These are phyloP conservation scores for Xanthia togata DNA, from an alignment of 2,888 invertebrate species.

Conservation along the genomic window DNA sequence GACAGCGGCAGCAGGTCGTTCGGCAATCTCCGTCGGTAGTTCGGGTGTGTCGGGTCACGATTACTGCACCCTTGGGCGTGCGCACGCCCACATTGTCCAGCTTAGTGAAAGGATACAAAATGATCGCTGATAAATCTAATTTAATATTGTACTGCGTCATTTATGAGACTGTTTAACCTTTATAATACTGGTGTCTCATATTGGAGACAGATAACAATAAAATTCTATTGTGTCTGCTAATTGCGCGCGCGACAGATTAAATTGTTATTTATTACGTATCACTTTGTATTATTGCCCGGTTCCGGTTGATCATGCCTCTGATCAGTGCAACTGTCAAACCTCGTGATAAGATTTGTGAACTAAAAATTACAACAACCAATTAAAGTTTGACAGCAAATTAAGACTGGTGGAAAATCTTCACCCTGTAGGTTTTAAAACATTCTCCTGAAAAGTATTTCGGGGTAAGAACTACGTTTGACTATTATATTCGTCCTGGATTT, in stretches of 20 bases:
- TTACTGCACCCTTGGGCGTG: slow-evolving; percentile 74
- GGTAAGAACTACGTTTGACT: too few species aligned
- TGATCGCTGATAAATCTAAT: slow-evolving; percentile 73
- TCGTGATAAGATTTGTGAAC: not conserved
- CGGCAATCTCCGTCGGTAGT: slow-evolving; percentile 77
- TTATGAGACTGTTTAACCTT: slow-evolving; percentile 36
- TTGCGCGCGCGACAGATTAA: too few species aligned
- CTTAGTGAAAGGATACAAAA: slow-evolving; percentile 82
- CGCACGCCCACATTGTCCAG: slow-evolving; percentile 73
- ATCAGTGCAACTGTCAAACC: not conserved
- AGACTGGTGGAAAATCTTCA: too few species aligned
- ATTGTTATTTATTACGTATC: slow-evolving; percentile 35
- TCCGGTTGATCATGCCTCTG: not conserved
- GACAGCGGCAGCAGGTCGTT: slow-evolving; percentile 58
- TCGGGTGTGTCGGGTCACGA: slow-evolving; percentile 84
- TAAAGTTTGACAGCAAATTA: too few species aligned
- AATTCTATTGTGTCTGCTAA: too few species aligned
- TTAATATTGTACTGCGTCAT: slow-evolving; percentile 58
- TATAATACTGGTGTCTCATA: too few species aligned
- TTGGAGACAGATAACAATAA: too few species aligned
- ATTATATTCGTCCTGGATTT: too few species aligned
- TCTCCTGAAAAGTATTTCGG: too few species aligned
- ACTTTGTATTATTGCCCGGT: not conserved
- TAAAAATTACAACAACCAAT: not conserved
- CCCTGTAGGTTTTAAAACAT: too few species aligned